Base-by-base conservation (phyloP, 92 coral and sea anemone species). In the Pocillopora grandis region DNA sequence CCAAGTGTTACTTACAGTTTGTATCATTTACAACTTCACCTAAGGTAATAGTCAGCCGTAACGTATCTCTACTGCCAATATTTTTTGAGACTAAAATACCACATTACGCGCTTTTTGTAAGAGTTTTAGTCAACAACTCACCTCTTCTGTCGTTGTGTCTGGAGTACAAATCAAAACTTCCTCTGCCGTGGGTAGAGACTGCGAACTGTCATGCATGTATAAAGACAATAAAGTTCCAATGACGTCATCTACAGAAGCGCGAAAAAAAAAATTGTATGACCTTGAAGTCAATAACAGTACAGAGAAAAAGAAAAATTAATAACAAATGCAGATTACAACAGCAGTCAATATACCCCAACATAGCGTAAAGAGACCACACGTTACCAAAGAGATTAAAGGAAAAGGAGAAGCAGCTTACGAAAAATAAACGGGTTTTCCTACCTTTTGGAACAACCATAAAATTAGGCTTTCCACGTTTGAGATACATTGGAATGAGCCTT, bases 91-190 rank as follows among this genome's bases (percentile, higher is more conserved):
- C 52, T 3, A 0, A 42, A 42, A 42, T 42, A 42, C 52, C 52
- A 42, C 52, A 42, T 42, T 42, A 42, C 52, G 52, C 0, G 52
- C 52, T 42, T 42, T 42, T 42, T 42, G 52, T 42, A 3, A 7
- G 52, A 42, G 52, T 42, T 42, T 42, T 42, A 3, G 52, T 42
- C 52, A 42, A 42, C 52, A 42, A 77, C 86, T 37, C 82, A 95
- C 98, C 91, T 95, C 98, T 86, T 95, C 98, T 58, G 91, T 88
- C 6, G 98, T 91, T 5, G 98, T 95, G 20, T 95, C 93, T 21
- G 90, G 82, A 3, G 91, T 85, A 72, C 98, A 95, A 74, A 95
- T 87, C 62, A 95, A 75, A 10, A 95, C 97, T 77, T 95, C 98
- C 69, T 95, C 92, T 17, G 88, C 81, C 36, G 88, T 86, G 27